Base-by-base conservation (phyloP, 2,113 vertebrate species). In the Notarius lentiginosus region DNA sequence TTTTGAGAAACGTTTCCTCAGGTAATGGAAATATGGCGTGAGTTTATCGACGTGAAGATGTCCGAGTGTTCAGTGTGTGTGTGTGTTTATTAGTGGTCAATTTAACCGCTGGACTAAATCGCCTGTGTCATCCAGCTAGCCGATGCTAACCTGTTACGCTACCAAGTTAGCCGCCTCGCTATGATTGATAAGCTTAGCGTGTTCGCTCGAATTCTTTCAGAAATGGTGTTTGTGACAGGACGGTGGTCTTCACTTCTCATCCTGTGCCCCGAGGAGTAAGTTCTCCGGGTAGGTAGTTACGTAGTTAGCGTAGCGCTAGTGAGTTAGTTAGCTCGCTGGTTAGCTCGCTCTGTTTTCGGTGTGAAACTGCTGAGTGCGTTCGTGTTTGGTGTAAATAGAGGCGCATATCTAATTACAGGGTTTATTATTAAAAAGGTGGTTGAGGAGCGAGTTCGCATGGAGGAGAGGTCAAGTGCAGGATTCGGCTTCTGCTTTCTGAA, bases 71-170 rank as follows among this genome's bases (percentile, higher is more conserved):
- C 14, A 12, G 12, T 1, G 47, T 49, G 9, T 27, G 58, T 47
- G 58, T 47, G 60, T 75, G 27, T 22, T 0, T 20, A 7, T 87
- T 17, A 18, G 81, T 47, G 81, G 81, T 83, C 61, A 53, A 18
- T 83, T 15, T 27, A 11, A 7, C 51, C 12, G 60, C 61, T 27
- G 41, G 81, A 83, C 15, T 66, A 66, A 83, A 66, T 66, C 81
- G 41, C 61, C 61, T 83, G 81, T 83, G 81, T 83, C 81, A 83
- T 83, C 41, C 5, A 4, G 61, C 79, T 63, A 61, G 15, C 79
- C 24, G 41, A 66, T 53, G 81, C 81, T 83, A 83, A 83, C 81
- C 81, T 83, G 81, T 83, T 83, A 83, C 81, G 81, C 81, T 83
- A 66, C 24, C 61, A 18, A 53, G 61, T 66, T 83, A 83, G 81